Percentiles rank a stretch among this genome's conserved stretches.
Evolutionary conservation across 2,113 vertebrate genomes (phyloP).

Genomic region (Phaethon lepturus): DNA sequence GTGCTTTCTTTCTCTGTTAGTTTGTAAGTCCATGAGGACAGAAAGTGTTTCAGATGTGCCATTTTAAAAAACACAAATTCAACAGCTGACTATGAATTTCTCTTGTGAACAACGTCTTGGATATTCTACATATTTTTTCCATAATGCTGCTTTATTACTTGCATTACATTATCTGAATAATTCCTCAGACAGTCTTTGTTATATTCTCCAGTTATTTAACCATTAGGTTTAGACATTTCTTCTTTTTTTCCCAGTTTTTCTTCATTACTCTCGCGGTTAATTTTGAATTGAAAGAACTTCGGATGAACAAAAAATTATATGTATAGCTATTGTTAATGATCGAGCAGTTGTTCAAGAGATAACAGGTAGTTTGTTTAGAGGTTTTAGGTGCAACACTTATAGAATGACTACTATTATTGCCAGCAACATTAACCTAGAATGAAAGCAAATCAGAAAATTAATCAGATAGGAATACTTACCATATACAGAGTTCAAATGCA

Average conservation of each 20-base stretch:
- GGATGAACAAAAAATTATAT: not conserved
- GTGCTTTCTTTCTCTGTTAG: not conserved
- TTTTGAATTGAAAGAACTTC: not conserved
- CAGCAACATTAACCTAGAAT: not conserved
- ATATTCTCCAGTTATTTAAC: not conserved
- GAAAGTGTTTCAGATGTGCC: not conserved
- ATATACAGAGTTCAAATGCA: not conserved
- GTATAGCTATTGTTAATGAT: not conserved
- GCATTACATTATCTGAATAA: not conserved
- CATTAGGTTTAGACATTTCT: not conserved
- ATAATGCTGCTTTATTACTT: not conserved
- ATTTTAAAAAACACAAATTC: not conserved
- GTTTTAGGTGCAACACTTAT: not conserved
- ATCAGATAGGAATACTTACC: not conserved
- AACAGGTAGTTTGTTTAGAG: not conserved
- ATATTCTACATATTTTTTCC: not conserved
- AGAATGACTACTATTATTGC: not conserved
- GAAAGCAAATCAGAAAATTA: slow-evolving; percentile 12
- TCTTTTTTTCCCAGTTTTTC: not conserved
- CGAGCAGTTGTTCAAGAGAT: not conserved
- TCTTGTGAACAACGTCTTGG: not conserved
- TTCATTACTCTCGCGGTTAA: not conserved
- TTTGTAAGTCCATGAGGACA: not conserved
- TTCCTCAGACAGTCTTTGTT: not conserved
- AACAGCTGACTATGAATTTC: not conserved